Percentiles rank a stretch among this genome's conserved stretches.
Evolutionary conservation across 2,888 invertebrate genomes (phyloP).

Genomic region (Rotaria magnacalcarata): DNA sequence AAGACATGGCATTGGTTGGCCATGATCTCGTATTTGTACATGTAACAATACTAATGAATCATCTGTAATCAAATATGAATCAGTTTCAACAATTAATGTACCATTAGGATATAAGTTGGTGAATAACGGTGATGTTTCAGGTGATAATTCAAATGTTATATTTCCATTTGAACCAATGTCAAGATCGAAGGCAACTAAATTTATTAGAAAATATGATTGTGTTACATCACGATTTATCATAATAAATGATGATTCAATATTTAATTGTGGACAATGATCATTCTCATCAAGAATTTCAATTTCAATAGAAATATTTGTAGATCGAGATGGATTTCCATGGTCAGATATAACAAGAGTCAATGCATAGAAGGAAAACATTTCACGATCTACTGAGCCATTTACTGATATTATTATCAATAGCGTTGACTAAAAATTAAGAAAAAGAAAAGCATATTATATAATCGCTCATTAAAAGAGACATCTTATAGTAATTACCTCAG

Average conservation of each 20-base stretch:
- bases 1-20: constrained; percentile 1
- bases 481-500: neutral
- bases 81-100: constrained; percentile 2
- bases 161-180: neutral
- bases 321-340: neutral
- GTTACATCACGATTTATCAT: constrained; percentile 31
- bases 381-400: constrained; percentile 18
- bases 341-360: neutral
- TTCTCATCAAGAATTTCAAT: constrained; percentile 5
- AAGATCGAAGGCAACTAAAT: neutral
- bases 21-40: constrained; percentile 31
- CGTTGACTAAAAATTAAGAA: neutral
- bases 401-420: neutral
- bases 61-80: neutral
- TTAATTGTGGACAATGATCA: neutral
- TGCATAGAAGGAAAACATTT: neutral
- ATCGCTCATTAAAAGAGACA: too few species aligned
- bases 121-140: neutral
- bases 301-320: neutral
- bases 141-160: constrained; percentile 2
- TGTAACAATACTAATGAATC: neutral
- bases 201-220: neutral
- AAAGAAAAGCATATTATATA: neutral
- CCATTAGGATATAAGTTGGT: neutral
- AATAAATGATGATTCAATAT: neutral